phyloP scores from a whole-genome alignment of 2,888 invertebrate genomes.

The Cantharis lateralis region DNA sequence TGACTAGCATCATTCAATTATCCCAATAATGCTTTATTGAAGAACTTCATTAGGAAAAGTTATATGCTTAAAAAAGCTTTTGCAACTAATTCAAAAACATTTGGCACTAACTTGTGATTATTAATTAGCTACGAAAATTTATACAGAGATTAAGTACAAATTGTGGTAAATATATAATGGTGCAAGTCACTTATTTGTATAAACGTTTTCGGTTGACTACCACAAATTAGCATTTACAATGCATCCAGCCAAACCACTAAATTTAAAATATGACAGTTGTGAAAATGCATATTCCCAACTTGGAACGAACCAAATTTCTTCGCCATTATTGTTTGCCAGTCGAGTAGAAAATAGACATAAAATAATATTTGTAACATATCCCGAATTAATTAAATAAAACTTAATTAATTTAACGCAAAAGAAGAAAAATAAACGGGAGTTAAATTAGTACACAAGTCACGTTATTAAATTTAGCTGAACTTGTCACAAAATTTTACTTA shows the following conservation, averaged over 20 bases:
- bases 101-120: too few relatives aligned
- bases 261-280: neutral
- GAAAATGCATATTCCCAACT: neutral
- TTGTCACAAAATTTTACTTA: neutral
- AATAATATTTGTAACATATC: neutral
- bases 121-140: neutral
- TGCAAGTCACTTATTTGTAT: neutral
- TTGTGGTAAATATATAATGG: neutral
- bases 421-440: neutral
- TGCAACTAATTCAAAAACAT: neutral
- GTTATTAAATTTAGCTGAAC: neutral
- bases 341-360: neutral
- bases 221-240: neutral
- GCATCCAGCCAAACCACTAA: neutral
- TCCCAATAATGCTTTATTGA: neutral
- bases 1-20: neutral
- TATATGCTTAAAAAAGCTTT: neutral
- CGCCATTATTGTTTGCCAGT: neutral
- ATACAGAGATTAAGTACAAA: neutral
- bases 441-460: neutral
- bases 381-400: neutral
- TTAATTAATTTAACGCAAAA: neutral
- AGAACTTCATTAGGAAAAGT: neutral
- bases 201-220: neutral
- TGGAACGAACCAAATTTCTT: neutral